These are phyloP conservation scores for Engraulis encrasicolus DNA, from an alignment of 2,113 vertebrate species.

Conservation along the genomic window DNA sequence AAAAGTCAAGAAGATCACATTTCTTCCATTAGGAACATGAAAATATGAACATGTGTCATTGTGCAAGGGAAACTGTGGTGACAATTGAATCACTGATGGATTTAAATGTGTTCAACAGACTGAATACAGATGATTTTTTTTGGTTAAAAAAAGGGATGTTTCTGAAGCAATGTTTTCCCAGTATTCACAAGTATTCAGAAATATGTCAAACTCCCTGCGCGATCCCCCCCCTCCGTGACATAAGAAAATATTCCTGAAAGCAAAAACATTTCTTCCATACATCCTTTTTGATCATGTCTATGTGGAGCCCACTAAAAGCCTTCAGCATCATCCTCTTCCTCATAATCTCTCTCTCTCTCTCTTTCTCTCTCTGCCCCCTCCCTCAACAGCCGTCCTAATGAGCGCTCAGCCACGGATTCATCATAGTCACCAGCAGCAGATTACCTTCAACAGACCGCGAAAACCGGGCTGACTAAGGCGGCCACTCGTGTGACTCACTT, in stretches of 20 bases:
- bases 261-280: neutral
- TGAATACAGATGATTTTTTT: neutral
- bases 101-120: neutral
- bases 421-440: neutral
- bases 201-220: neutral
- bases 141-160: neutral
- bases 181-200: neutral
- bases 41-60: neutral
- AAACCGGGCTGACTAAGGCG: slow-evolving; percentile 2
- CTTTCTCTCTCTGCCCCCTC: neutral
- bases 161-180: neutral
- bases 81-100: neutral
- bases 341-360: neutral
- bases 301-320: neutral
- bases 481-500: neutral
- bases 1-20: neutral
- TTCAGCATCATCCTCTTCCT: neutral
- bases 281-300: neutral
- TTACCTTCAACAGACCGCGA: slow-evolving; percentile 7
- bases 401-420: neutral
- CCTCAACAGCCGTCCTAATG: neutral
- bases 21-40: neutral
- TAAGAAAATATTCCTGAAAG: neutral
- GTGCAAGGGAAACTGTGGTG: neutral
- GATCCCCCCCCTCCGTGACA: neutral